Evolutionary conservation across 2,888 invertebrate species (phyloP).

Genomic region (Heteromurus nitidus): DNA sequence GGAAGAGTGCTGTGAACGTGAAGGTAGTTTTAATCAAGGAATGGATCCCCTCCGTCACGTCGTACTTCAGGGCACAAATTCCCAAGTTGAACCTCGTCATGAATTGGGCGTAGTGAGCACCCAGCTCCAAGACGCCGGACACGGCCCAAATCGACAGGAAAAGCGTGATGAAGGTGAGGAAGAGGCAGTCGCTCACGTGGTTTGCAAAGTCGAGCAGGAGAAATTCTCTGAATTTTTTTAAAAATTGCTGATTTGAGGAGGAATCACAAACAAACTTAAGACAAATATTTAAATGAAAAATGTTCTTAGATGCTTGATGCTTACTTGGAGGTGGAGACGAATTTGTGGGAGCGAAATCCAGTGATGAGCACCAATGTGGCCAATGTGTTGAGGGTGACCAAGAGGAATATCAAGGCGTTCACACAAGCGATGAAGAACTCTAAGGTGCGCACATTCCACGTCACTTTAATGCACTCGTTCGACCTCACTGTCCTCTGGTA

Average conservation of each 20-base stretch:
- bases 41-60: not conserved
- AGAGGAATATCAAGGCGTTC: not conserved
- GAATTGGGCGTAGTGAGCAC: not conserved
- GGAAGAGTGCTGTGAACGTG: not conserved
- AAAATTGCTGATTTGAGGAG: too few relatives aligned
- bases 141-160: not conserved
- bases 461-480: not conserved
- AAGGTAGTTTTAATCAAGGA: not conserved
- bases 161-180: not conserved
- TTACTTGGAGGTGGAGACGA: not conserved
- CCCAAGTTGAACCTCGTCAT: not conserved
- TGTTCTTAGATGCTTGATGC: not conserved
- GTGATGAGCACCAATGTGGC: not conserved
- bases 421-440: not conserved
- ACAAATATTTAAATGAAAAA: not conserved
- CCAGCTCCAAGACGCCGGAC: not conserved
- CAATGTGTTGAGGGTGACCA: not conserved
- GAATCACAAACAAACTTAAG: not conserved
- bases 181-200: not conserved
- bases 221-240: not conserved
- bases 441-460: not conserved
- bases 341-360: not conserved
- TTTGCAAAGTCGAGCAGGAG: not conserved
- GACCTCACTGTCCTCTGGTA: not conserved
- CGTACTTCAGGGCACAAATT: not conserved